Base-by-base conservation (phyloP, 2,113 vertebrate genomes). In the Enhydra lutris region DNA sequence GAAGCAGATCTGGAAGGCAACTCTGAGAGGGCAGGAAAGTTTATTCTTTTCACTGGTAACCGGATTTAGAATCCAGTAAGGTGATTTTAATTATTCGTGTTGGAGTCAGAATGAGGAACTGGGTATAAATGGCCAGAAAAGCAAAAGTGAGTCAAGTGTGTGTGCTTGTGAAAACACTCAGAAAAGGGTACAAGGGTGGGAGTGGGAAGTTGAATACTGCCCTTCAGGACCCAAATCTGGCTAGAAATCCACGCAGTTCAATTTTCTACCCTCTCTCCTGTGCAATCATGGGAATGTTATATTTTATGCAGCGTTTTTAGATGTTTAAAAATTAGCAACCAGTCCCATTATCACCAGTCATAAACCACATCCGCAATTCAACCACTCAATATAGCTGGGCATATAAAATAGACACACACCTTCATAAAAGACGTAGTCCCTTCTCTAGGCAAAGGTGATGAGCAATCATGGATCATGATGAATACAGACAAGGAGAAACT, bases 321-420 rank as follows among this genome's bases (percentile, higher is more conserved):
- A 83, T 93, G 69, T 74, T 96, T 90, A 79, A 50, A 63, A 92
- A 95, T 91, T 50, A 83, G 24, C 24, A 83, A 42, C 23, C 7
- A 34, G 17, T 80, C 50, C 36, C 39, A 52, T 92, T 96, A 34
- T 3, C 61, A 59, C 4, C 7, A 94, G 52, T 61, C 36, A 80
- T 71, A 93, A 95, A 80, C 29, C 29, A 63, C 23, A 71, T 52
- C 13, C 20, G 1, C 23, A 61, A 50, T 83, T 69, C 50, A 87
- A 81, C 6, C 5, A 31, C n/a, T 55, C 23, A 45, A 0, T 57
- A 67, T 13, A 92, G 52, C 9, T n/a, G 6, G n/a, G 29, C 42
- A 80, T n/a, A 50, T 63, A 59, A 89, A 79, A 84, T 4, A 83
- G 31, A 80, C 2, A 26, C 36, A 5, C 2, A 17, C 2, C 29